Evolutionary conservation across 2,888 invertebrate species (phyloP).

Genomic region (Branchellion lobata): DNA sequence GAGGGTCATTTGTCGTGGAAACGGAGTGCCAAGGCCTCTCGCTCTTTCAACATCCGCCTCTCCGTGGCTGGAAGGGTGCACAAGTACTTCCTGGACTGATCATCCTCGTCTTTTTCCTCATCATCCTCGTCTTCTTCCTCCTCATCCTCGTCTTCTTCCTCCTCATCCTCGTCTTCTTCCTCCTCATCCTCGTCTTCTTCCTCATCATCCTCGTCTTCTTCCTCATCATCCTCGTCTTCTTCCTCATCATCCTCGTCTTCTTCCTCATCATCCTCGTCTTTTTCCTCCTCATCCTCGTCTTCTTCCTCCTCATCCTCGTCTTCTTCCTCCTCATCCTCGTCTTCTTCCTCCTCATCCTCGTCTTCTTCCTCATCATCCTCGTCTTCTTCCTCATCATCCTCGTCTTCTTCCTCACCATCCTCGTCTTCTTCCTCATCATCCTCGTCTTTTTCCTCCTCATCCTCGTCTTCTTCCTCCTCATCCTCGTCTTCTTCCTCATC

Average conservation of each 20-base stretch:
- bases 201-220: neutral
- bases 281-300: neutral
- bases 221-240: neutral
- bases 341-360: neutral
- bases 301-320: neutral
- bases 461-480: neutral
- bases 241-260: neutral
- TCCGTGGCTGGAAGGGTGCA: neutral
- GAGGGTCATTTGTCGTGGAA: neutral
- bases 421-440: constrained; percentile 1
- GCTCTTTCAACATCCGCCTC: neutral
- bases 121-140: constrained; percentile 3
- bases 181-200: neutral
- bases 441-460: neutral
- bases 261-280: constrained; percentile 6
- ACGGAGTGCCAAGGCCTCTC: neutral
- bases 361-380: neutral
- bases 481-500: neutral
- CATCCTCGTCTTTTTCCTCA: neutral
- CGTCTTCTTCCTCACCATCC: constrained; percentile 6
- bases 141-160: neutral
- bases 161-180: neutral
- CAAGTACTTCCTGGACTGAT: constrained; percentile 1
- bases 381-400: neutral
- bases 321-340: neutral